phyloP scores from a whole-genome alignment of 2,113 vertebrate genomes.

The Odocoileus virginianus region DNA sequence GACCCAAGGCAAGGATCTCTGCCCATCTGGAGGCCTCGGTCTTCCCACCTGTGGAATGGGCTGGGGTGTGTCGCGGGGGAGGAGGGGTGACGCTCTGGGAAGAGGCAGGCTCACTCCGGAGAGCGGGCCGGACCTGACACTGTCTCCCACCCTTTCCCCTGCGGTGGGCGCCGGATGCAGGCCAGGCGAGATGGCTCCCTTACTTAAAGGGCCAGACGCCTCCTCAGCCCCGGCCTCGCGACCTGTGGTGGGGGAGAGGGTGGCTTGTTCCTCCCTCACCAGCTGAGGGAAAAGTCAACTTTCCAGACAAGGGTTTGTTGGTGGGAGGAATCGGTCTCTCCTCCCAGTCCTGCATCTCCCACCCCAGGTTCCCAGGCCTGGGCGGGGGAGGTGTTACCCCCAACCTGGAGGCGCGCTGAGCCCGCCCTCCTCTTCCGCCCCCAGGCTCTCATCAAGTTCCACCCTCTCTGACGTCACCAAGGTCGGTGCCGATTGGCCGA shows the following conservation, averaged over 20 bases:
- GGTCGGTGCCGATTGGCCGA: slow-evolving; percentile 53
- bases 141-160: background rate
- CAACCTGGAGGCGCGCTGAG: background rate
- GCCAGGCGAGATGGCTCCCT: background rate
- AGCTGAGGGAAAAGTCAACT: background rate
- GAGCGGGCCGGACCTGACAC: background rate
- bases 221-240: background rate
- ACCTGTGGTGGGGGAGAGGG: background rate
- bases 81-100: background rate
- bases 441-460: background rate
- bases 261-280: background rate
- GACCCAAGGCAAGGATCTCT: background rate
- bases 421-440: slow-evolving; percentile 63
- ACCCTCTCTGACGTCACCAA: slow-evolving; percentile 49
- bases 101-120: background rate
- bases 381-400: background rate
- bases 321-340: background rate
- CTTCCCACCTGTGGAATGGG: background rate
- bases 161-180: slow-evolving; percentile 21
- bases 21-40: background rate
- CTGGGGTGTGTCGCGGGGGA: background rate
- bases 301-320: background rate
- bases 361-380: background rate
- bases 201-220: slow-evolving; percentile 13
- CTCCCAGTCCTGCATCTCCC: background rate